These are phyloP conservation scores for Megaptera novaeangliae DNA, from an alignment of 2,113 vertebrate species.

Conservation along the genomic window DNA sequence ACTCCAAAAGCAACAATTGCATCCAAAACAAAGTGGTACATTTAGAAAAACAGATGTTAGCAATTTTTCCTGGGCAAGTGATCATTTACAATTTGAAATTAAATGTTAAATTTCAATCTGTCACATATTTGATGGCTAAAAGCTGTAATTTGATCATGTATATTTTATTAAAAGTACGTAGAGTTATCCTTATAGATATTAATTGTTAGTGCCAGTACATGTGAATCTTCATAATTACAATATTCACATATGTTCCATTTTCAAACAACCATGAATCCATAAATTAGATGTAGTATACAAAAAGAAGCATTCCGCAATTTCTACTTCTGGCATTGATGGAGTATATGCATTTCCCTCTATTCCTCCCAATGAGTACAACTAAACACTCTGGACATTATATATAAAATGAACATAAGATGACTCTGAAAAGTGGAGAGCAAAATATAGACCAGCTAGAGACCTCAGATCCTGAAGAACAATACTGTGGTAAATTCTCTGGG, in stretches of 20 bases:
- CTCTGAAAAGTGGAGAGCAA: background rate
- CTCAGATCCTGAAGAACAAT: background rate
- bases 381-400: background rate
- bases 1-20: background rate
- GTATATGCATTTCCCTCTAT: background rate
- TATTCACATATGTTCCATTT: background rate
- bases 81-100: constrained; percentile 9
- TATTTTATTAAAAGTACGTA: background rate
- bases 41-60: background rate
- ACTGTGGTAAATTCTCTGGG: background rate
- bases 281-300: background rate
- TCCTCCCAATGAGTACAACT: background rate
- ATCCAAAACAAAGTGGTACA: constrained; percentile 17
- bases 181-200: background rate
- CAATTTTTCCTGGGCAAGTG: background rate
- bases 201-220: background rate
- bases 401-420: background rate
- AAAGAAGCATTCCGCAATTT: background rate
- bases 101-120: constrained; percentile 15
- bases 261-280: background rate
- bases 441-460: background rate
- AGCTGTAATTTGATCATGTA: background rate
- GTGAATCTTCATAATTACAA: background rate
- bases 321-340: background rate
- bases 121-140: background rate